These are phyloP conservation scores for Rachycentron canadum DNA, from an alignment of 2,797 vertebrate species.

Conservation along the genomic window DNA sequence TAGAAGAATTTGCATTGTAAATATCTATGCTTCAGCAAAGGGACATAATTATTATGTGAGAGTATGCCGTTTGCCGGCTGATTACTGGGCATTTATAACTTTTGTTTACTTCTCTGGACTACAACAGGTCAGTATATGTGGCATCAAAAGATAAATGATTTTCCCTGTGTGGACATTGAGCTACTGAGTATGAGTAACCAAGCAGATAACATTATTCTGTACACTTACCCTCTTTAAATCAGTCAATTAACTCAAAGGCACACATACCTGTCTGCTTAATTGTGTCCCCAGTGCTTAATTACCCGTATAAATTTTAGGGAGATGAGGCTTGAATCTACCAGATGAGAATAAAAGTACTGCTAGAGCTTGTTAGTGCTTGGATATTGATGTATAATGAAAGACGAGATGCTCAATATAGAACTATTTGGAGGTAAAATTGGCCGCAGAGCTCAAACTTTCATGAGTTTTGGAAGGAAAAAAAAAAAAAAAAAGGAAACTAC, in stretches of 20 bases:
- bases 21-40: conserved; percentile 41
- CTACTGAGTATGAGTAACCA: conserved; percentile 52
- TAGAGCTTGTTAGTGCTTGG: conserved; percentile 55
- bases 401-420: conserved; percentile 24
- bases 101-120: conserved; percentile 36
- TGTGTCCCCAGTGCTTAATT: conserved; percentile 82
- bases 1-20: conserved; percentile 47
- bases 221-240: conserved; percentile 75
- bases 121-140: conserved; percentile 39
- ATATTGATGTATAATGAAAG: conserved; percentile 67
- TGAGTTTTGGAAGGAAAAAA: neutral
- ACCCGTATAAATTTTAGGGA: conserved; percentile 72
- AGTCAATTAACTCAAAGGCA: conserved; percentile 80
- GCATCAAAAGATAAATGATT: conserved; percentile 65
- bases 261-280: conserved; percentile 81
- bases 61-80: conserved; percentile 31
- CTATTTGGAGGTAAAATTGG: conserved; percentile 28
- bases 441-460: conserved; percentile 29
- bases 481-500: no score
- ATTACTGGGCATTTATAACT: conserved; percentile 41
- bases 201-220: conserved; percentile 70
- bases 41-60: conserved; percentile 13
- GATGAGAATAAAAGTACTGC: conserved; percentile 39
- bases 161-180: conserved; percentile 39
- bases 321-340: conserved; percentile 66